phyloP scores from a whole-genome alignment of 2,888 invertebrate genomes.

The Amphipoea oculea region DNA sequence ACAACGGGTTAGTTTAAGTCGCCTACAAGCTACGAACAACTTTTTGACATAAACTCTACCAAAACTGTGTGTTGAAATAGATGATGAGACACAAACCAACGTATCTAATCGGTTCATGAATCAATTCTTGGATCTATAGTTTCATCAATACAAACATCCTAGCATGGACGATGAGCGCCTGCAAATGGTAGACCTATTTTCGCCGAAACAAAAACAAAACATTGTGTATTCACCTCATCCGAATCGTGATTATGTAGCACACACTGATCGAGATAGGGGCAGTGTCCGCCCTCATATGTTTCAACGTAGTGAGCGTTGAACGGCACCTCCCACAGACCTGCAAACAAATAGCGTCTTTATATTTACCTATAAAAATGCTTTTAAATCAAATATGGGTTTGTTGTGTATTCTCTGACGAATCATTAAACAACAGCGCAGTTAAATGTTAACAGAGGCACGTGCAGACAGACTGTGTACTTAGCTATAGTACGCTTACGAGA shows the following conservation, averaged over 20 bases:
- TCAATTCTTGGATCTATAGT: background rate
- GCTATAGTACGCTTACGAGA: background rate
- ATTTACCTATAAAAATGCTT: constrained; percentile 18
- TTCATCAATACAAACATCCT: background rate
- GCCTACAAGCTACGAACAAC: background rate
- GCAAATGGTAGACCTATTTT: background rate
- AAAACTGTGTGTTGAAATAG: background rate
- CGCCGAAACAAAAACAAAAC: background rate
- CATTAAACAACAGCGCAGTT: constrained; percentile 30
- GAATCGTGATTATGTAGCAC: constrained; percentile 96
- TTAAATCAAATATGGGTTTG: constrained; percentile 35
- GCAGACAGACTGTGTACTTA: constrained; percentile 28
- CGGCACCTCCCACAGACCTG: constrained; percentile 97
- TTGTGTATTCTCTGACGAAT: constrained; percentile 19
- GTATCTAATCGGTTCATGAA: background rate
- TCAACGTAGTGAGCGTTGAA: constrained; percentile 97
- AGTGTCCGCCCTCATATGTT: constrained; percentile 97
- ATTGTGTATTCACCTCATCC: constrained; percentile 87
- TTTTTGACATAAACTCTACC: background rate
- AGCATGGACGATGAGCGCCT: background rate
- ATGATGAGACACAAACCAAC: background rate
- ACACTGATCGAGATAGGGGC: constrained; percentile 97
- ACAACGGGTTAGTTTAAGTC: background rate
- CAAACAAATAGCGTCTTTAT: constrained; percentile 57
- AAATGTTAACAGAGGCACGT: constrained; percentile 17